phyloP scores from a whole-genome alignment of 2,888 invertebrate species.

The Anorthoa munda region DNA sequence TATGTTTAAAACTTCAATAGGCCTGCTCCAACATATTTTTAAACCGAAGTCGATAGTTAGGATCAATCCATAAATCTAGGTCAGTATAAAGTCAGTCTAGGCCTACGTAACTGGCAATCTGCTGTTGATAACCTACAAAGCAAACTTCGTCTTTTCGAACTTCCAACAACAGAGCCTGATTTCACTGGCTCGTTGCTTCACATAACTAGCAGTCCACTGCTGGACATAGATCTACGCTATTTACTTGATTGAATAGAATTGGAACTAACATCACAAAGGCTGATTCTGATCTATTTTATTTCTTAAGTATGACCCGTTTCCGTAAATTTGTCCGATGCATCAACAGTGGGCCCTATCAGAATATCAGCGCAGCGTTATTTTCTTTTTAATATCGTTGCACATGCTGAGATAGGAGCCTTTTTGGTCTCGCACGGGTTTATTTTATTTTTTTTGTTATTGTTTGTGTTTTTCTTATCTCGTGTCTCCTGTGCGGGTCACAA shows the following conservation, averaged over 20 bases:
- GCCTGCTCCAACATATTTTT: background rate
- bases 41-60: background rate
- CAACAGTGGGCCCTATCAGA: no score
- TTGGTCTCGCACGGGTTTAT: no score
- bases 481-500: no score
- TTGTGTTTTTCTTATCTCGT: no score
- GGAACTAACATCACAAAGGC: no score
- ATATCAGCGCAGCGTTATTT: no score
- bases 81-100: background rate
- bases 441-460: no score
- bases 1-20: background rate
- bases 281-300: no score
- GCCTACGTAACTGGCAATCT: background rate
- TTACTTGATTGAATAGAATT: background rate
- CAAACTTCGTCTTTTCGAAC: slow-evolving; percentile 12
- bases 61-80: background rate
- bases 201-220: background rate
- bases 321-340: no score
- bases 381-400: no score
- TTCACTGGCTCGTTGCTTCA: slow-evolving; percentile 5
- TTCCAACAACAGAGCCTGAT: background rate
- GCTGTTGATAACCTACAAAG: slow-evolving; percentile 33
- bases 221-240: background rate
- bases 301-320: no score
- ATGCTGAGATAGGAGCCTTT: no score